Percentiles rank a stretch among this genome's conserved stretches.
These are phyloP conservation scores for Petrocephalus zakoni DNA, from an alignment of 2,113 vertebrate species.

Conservation along the genomic window DNA sequence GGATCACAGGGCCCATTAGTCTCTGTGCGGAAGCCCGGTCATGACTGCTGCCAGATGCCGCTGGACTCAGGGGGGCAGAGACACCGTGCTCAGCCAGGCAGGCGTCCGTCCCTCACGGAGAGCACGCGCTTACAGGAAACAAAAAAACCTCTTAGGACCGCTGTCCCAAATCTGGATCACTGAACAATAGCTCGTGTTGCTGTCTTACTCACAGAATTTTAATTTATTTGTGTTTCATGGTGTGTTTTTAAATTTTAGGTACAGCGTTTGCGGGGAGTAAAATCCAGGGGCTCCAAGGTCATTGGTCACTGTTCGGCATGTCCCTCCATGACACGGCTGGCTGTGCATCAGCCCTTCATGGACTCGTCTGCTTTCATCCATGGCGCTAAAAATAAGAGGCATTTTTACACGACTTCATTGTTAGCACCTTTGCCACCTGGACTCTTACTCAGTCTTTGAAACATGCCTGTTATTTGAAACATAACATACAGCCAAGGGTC, in stretches of 20 bases:
- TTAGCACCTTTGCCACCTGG: not conserved
- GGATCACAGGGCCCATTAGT: constrained; percentile 52
- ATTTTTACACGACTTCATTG: not conserved
- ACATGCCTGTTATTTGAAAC: not conserved
- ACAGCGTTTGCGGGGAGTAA: not conserved
- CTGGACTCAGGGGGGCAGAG: constrained; percentile 36
- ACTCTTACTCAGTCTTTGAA: not conserved
- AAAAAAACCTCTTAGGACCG: constrained; percentile 59
- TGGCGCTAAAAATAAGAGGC: not conserved
- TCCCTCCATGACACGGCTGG: not conserved
- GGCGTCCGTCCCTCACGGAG: constrained; percentile 41
- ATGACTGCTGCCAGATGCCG: constrained; percentile 58
- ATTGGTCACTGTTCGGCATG: not conserved
- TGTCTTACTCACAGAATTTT: not conserved
- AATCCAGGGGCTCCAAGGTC: not conserved
- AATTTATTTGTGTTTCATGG: not conserved
- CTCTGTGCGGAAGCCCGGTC: constrained; percentile 39
- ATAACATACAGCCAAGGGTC: not conserved
- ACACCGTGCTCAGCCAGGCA: constrained; percentile 49
- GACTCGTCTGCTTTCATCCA: not conserved
- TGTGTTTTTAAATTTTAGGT: not conserved
- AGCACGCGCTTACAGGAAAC: constrained; percentile 48
- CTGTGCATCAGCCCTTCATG: too few species aligned
- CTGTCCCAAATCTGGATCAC: constrained; percentile 28
- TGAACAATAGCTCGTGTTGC: not conserved